Conservation (phyloP, 2,888 invertebrate species). For the Gonocerus acuteangulatus region DNA sequence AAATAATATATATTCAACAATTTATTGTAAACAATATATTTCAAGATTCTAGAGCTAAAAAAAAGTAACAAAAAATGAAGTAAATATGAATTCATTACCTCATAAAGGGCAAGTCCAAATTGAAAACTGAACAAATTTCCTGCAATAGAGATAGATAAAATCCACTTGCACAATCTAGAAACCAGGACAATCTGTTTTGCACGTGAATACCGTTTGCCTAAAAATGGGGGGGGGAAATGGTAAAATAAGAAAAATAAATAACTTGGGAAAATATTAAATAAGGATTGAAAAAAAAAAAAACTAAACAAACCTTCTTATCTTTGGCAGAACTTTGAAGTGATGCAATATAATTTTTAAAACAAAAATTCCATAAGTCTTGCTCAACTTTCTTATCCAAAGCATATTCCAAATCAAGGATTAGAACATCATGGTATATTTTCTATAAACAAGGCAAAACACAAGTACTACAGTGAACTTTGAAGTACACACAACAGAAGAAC, state of each 20-base stretch:
- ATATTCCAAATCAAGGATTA: conserved; percentile 74
- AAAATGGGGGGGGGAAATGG: background rate
- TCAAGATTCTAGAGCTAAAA: no score
- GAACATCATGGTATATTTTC: conserved; percentile 64
- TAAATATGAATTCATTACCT: no score
- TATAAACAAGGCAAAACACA: conserved; percentile 37
- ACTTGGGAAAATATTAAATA: background rate
- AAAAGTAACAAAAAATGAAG: no score
- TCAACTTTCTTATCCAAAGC: conserved; percentile 83
- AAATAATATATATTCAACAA: no score
- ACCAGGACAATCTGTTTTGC: conserved; percentile 72
- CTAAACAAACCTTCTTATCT: conserved; percentile 59
- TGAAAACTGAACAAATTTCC: conserved; percentile 72
- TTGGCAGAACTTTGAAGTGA: conserved; percentile 66
- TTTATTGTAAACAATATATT: no score
- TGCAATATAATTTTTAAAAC: conserved; percentile 80
- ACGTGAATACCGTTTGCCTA: conserved; percentile 29
- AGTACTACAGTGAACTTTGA: background rate
- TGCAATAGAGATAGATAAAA: conserved; percentile 75
- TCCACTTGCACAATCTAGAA: conserved; percentile 75
- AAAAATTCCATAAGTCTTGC: conserved; percentile 81
- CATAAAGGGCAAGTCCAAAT: conserved; percentile 69
- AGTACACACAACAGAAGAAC: background rate
- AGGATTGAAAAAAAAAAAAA: background rate
- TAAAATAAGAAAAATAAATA: background rate